Evolutionary conservation across 2,888 invertebrate genomes (phyloP).

Genomic region (Eupithecia centaureata): DNA sequence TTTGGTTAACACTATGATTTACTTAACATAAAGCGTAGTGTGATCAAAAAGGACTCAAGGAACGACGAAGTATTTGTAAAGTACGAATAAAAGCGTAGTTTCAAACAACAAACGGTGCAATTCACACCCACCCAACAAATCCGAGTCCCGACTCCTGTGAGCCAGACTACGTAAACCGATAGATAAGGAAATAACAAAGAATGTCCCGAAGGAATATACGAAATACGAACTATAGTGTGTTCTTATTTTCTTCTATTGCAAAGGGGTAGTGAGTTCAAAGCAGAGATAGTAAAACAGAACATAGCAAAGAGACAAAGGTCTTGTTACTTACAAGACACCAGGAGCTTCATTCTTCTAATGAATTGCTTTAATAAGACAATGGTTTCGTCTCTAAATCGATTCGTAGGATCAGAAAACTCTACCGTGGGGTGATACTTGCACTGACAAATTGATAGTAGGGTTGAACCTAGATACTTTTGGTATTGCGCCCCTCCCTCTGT

Average conservation of each 20-base stretch:
- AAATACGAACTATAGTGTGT: neutral
- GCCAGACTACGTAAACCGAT: neutral
- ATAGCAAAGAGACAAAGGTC: neutral
- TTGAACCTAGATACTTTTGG: too few relatives aligned
- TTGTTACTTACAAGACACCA: too few relatives aligned
- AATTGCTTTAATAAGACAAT: too few relatives aligned
- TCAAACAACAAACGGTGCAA: neutral
- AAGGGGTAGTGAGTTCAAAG: neutral
- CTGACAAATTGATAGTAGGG: too few relatives aligned
- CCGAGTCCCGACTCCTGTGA: neutral
- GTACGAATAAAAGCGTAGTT: neutral
- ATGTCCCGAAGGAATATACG: neutral
- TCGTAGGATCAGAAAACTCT: too few relatives aligned
- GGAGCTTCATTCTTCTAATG: too few relatives aligned
- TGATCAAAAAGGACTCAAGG: neutral
- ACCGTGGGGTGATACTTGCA: too few relatives aligned
- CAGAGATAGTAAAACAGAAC: neutral
- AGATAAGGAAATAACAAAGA: neutral
- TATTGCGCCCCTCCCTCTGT: too few relatives aligned
- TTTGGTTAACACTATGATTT: too few relatives aligned
- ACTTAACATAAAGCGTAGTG: neutral
- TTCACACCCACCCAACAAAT: neutral
- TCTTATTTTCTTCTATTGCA: neutral
- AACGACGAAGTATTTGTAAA: neutral
- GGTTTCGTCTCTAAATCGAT: too few relatives aligned